Evolutionary conservation across 2,113 vertebrate genomes (phyloP), one percentile per base, ranked within the genome.

Genomic region (Garra rufa): DNA sequence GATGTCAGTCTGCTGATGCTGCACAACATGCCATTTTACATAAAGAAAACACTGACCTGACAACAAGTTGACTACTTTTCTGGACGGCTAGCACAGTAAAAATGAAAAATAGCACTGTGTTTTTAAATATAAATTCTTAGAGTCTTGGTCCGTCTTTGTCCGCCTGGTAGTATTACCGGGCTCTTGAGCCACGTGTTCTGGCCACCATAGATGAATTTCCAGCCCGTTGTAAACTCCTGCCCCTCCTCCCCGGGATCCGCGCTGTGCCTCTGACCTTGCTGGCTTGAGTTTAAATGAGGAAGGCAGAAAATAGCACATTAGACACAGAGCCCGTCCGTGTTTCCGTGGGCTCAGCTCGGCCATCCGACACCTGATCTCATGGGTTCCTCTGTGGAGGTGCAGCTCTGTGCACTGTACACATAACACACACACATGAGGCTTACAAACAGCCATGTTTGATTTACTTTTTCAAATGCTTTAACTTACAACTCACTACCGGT

Each of bases 341-440:
- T 88, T 90, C 85, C 70, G 74, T 86, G 87, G 24, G 85, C 83
- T 92, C 91, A 90, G 87, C 87, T 74, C 76, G 43, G 71, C 88
- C 88, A 86, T 50, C 79, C 85, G 94, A 90, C 94, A 95, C 91
- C 84, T 13, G 92, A 95, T 87, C 91, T 85, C 92, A 91, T 88
- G 87, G 88, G 94, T 94, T 91, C 91, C 87, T 85, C 71, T 86
- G 85, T 85, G 73, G 87, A 86, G 86, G 89, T 71, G 26, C 84
- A 87, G 88, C 46, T 21, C 88, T 90, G 76, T 70, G 30, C 46
- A 30, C 59, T 6, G 38, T 38, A 57, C 84, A 63, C 52, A 46
- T 63, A 69, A 38, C 26, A 61, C n/a, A 83, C 80, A 46, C 75
- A 50, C 74, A 77, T 14, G 3, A 77, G 50, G 48, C 74, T 41